These are phyloP conservation scores for Scaptomyza cyrtandrae DNA, from an alignment of 2,888 invertebrate genomes.

Conservation along the genomic window DNA sequence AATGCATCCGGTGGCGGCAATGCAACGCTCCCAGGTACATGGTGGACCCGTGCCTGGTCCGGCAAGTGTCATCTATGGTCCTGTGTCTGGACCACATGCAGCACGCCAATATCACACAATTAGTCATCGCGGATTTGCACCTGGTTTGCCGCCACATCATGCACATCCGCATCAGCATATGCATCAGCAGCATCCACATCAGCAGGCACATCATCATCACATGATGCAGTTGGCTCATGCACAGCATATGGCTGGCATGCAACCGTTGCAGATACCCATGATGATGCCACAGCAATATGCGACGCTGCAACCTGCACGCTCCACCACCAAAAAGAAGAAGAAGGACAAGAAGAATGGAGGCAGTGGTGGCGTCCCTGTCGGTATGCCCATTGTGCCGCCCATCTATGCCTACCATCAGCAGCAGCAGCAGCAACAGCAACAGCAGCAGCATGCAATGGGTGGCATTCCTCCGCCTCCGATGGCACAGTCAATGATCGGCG, in stretches of 20 bases:
- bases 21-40: conserved; percentile 77
- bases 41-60: conserved; percentile 55
- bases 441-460: conserved; percentile 57
- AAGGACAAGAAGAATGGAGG: conserved; percentile 83
- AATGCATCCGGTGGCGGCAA: conserved; percentile 81
- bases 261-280: conserved; percentile 84
- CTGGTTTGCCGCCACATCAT: conserved; percentile 79
- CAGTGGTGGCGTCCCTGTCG: conserved; percentile 82
- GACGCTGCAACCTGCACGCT: conserved; percentile 87
- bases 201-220: conserved; percentile 69
- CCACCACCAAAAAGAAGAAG: conserved; percentile 86
- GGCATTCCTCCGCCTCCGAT: conserved; percentile 81
- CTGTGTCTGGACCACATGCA: conserved; percentile 81
- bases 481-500: conserved; percentile 87
- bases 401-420: conserved; percentile 84
- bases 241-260: conserved; percentile 79
- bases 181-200: conserved; percentile 23
- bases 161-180: conserved; percentile 67
- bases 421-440: conserved; percentile 43
- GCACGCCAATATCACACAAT: conserved; percentile 85
- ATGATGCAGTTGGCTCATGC: conserved; percentile 58
- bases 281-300: conserved; percentile 87
- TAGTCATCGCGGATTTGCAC: conserved; percentile 85
- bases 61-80: conserved; percentile 85
- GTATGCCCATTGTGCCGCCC: conserved; percentile 86